Conservation (phyloP, 2,797 vertebrate species). For the Margarornis squamiger region DNA sequence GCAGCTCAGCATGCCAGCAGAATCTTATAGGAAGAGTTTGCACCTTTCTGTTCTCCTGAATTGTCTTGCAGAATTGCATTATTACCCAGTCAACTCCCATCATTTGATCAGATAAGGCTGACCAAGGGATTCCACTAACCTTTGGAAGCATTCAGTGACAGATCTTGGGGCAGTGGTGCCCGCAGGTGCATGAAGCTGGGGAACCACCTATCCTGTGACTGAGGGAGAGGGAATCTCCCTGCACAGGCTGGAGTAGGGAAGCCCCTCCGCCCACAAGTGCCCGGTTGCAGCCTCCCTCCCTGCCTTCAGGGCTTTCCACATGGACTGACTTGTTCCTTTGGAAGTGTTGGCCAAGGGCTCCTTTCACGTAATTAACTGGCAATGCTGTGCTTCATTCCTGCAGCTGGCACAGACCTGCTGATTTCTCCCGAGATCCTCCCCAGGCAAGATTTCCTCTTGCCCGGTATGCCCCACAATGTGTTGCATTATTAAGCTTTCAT, state of each 20-base stretch:
- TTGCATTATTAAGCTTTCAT: not conserved
- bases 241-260: not conserved
- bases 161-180: not conserved
- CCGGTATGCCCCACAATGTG: not conserved
- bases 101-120: not conserved
- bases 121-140: not conserved
- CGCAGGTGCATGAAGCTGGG: accelerated
- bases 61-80: not conserved
- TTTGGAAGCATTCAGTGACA: not conserved
- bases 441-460: not conserved
- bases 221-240: not conserved
- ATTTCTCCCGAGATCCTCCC: not conserved
- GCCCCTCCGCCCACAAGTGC: accelerated
- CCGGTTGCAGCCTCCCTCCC: not conserved
- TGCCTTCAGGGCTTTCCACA: not conserved
- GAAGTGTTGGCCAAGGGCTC: not conserved
- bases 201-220: not conserved
- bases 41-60: not conserved
- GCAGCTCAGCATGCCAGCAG: not conserved
- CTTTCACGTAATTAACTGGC: not conserved
- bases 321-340: not conserved
- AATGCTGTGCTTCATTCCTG: not conserved
- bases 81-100: not conserved
- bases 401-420: not conserved
- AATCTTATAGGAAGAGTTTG: not conserved